A percentile compares a stretch with the other conserved stretches of the same genome.
Evolutionary conservation across 2,797 vertebrate species (phyloP).

Genomic region (Ceyx erithaca): DNA sequence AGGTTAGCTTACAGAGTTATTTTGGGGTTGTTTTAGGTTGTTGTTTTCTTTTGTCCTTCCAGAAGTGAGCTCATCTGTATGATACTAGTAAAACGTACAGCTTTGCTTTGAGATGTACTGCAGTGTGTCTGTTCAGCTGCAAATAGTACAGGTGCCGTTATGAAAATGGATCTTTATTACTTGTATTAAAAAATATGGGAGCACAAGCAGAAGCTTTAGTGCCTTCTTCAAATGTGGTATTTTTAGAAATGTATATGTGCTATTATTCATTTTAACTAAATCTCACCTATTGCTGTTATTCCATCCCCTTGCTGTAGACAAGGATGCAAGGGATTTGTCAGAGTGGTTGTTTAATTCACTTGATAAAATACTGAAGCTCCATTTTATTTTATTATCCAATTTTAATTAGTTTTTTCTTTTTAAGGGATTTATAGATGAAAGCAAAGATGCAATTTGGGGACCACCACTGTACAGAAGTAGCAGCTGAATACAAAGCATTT

Average conservation of each 20-base stretch:
- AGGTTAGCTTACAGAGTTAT: slow-evolving; percentile 62
- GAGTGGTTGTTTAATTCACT: slow-evolving; percentile 36
- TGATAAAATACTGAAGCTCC: slow-evolving; percentile 38
- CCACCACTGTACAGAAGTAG: slow-evolving; percentile 66
- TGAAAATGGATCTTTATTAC: slow-evolving; percentile 27
- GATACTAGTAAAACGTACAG: slow-evolving; percentile 52
- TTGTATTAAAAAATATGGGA: slow-evolving; percentile 69
- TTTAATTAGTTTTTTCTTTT: neutral
- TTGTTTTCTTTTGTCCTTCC: slow-evolving; percentile 42
- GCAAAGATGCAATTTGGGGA: slow-evolving; percentile 66
- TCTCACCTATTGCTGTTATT: slow-evolving; percentile 45
- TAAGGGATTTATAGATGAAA: slow-evolving; percentile 36
- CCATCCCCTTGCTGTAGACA: slow-evolving; percentile 36
- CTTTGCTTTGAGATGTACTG: slow-evolving; percentile 67
- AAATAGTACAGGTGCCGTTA: slow-evolving; percentile 73
- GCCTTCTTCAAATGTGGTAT: slow-evolving; percentile 80
- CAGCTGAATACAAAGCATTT: slow-evolving; percentile 53
- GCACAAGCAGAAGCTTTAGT: slow-evolving; percentile 84
- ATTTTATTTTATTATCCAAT: neutral
- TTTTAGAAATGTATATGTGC: slow-evolving; percentile 71
- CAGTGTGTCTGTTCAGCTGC: slow-evolving; percentile 72
- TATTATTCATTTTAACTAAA: slow-evolving; percentile 52
- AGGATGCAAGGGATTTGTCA: slow-evolving; percentile 54
- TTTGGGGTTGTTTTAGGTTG: slow-evolving; percentile 18
- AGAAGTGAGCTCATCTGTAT: slow-evolving; percentile 64